These are phyloP conservation scores for Zeugodacus cucurbitae DNA, from an alignment of 1,140 invertebrate species.

Conservation along the genomic window DNA sequence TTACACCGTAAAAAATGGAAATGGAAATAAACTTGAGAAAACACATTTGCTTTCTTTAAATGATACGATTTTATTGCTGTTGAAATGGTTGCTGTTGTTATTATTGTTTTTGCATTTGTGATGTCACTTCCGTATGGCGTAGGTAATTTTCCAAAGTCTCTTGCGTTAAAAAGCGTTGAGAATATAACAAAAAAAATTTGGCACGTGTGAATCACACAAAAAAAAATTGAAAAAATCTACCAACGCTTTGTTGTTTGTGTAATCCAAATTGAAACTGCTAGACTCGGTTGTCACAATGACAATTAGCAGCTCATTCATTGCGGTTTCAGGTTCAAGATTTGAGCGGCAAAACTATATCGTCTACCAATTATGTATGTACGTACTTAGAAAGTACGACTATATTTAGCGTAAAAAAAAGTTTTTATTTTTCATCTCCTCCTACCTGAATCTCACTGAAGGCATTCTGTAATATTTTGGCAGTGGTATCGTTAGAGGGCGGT, in stretches of 20 bases:
- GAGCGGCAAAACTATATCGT: neutral
- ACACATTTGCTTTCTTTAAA: neutral
- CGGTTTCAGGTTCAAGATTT: neutral
- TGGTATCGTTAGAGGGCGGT: neutral
- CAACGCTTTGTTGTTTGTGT: neutral
- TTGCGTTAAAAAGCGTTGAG: neutral
- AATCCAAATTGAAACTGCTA: neutral
- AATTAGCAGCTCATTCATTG: neutral
- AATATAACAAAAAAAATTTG: neutral
- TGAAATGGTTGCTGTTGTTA: neutral
- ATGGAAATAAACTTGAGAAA: neutral
- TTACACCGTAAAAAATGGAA: neutral
- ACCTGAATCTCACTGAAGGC: slow-evolving; percentile 22
- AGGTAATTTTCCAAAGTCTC: neutral
- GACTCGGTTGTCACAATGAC: neutral
- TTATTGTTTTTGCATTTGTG: neutral
- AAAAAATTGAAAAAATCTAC: neutral
- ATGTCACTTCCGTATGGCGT: neutral
- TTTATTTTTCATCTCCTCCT: neutral
- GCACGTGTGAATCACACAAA: neutral
- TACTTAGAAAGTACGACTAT: neutral
- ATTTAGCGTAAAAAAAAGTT: too few species aligned
- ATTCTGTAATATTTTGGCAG: slow-evolving; percentile 5
- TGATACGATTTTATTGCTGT: neutral
- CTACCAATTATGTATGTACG: neutral